Conservation (phyloP, 2,113 vertebrate species). For the Carettochelys insculpta region DNA sequence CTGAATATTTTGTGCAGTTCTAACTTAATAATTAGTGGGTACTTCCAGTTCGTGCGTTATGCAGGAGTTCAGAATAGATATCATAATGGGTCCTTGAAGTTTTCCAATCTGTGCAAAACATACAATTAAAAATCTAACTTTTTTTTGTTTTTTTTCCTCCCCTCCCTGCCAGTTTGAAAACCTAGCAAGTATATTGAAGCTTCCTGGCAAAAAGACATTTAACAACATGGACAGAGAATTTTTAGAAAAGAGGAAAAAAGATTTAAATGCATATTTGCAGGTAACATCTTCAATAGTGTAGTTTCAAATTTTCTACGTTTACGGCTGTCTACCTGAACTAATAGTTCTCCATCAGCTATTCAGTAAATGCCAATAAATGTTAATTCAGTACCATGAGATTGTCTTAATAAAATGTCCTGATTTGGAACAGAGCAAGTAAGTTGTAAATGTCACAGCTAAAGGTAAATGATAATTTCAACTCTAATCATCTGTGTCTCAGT, state of each 20-base stretch:
- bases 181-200: constrained; percentile 88
- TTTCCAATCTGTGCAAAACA: neutral
- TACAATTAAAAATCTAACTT: neutral
- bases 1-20: neutral
- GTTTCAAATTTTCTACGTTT: neutral
- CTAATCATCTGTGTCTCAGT: neutral
- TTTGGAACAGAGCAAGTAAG: neutral
- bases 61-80: neutral
- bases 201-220: constrained; percentile 99
- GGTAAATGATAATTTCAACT: neutral
- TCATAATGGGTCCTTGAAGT: neutral
- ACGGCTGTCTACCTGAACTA: neutral
- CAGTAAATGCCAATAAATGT: neutral
- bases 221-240: constrained; percentile 99
- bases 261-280: constrained; percentile 95
- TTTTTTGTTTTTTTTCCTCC: neutral
- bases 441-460: neutral
- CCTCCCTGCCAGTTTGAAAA: constrained; percentile 98
- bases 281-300: constrained; percentile 69
- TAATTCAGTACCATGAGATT: neutral
- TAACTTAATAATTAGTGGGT: neutral
- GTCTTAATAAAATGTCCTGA: neutral
- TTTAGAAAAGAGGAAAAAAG: constrained; percentile 96
- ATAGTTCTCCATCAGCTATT: neutral
- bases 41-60: neutral